A percentile compares a stretch with the other conserved stretches of the same genome.
phyloP scores from a whole-genome alignment of 2,797 vertebrate species.

The Premnoplex brunnescens region DNA sequence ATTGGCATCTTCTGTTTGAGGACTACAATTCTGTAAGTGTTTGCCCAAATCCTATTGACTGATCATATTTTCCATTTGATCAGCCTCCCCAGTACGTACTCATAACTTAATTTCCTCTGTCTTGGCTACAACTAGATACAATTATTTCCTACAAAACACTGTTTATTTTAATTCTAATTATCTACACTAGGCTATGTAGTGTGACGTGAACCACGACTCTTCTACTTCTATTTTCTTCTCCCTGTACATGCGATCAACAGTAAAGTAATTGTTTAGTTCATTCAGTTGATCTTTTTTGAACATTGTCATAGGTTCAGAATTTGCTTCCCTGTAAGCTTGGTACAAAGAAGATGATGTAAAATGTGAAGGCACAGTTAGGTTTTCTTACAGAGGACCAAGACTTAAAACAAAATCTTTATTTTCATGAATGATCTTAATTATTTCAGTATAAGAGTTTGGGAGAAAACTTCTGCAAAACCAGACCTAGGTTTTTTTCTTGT shows the following conservation, averaged over 20 bases:
- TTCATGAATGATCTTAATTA: not conserved
- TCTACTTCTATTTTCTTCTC: not conserved
- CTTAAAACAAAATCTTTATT: not conserved
- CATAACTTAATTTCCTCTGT: not conserved
- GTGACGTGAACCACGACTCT: not conserved
- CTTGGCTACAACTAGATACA: not conserved
- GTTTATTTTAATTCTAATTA: not conserved
- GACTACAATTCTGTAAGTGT: not conserved
- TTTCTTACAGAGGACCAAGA: not conserved
- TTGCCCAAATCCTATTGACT: not conserved
- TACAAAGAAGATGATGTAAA: not conserved
- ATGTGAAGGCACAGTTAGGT: not conserved
- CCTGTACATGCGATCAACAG: accelerated
- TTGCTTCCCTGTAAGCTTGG: not conserved
- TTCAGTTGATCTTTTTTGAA: not conserved
- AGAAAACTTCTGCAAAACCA: not conserved
- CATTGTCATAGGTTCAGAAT: not conserved
- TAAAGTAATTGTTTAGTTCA: not conserved
- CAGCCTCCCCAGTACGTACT: not conserved
- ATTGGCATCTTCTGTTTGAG: not conserved
- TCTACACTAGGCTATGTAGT: not conserved
- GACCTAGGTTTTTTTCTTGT: not conserved
- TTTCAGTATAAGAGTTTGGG: not conserved
- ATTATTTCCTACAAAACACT: not conserved
- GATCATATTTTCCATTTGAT: not conserved